Conservation (phyloP, 2,888 invertebrate genomes). For the Pseudococcus viburni region DNA sequence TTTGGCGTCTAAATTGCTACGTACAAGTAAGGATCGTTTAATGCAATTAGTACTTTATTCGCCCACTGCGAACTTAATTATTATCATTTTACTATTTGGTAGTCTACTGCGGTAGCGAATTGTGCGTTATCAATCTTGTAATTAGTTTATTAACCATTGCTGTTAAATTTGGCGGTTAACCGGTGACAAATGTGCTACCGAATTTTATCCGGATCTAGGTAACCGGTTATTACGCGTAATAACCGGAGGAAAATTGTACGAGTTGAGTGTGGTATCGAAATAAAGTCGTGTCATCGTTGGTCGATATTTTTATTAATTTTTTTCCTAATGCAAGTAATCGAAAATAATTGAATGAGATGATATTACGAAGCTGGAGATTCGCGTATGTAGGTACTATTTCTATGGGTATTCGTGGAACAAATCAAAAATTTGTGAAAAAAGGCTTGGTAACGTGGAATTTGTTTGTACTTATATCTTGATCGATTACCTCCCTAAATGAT, state of each 20-base stretch:
- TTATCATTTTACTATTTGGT: conserved; percentile 63
- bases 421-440: no score
- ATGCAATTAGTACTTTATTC: conserved; percentile 65
- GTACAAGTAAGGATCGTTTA: conserved; percentile 64
- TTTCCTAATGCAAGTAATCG: no score
- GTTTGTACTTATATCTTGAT: no score
- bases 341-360: no score
- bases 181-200: conserved; percentile 61
- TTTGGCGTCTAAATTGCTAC: conserved; percentile 65
- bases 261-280: background rate
- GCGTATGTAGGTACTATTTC: no score
- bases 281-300: no score
- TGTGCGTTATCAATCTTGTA: conserved; percentile 61
- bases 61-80: conserved; percentile 65
- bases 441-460: no score
- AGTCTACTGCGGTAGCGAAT: conserved; percentile 57
- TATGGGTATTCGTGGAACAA: no score
- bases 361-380: no score
- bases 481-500: no score
- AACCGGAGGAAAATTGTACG: background rate
- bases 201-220: background rate
- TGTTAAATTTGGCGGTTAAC: conserved; percentile 53
- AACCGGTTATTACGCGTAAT: background rate
- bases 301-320: no score
- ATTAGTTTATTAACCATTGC: conserved; percentile 61